Evolutionary conservation across 2,797 vertebrate species (phyloP).

Genomic region (Alcedo quadribrachys): DNA sequence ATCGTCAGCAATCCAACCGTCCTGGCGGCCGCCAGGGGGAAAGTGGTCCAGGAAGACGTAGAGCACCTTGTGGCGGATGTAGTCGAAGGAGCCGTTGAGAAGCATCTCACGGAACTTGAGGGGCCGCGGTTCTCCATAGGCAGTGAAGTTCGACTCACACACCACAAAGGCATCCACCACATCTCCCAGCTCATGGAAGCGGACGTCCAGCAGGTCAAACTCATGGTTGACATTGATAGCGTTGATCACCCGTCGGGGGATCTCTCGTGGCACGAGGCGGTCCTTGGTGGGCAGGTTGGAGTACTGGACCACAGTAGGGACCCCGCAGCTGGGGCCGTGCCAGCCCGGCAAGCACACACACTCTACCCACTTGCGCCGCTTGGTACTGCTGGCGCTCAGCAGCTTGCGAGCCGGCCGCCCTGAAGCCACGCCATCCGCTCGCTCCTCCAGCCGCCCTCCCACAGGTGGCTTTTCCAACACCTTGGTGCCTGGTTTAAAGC

Average conservation of each 20-base stretch:
- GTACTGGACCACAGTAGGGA: conserved; percentile 96
- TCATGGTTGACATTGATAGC: conserved; percentile 98
- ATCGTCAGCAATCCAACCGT: conserved; percentile 97
- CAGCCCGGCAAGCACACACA: conserved; percentile 94
- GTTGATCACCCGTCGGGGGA: conserved; percentile 91
- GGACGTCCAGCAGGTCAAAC: conserved; percentile 94
- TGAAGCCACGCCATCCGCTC: not conserved
- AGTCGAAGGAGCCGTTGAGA: conserved; percentile 92
- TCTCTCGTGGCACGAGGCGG: conserved; percentile 87
- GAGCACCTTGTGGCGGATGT: conserved; percentile 92
- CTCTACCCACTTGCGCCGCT: conserved; percentile 87
- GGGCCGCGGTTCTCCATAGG: conserved; percentile 91
- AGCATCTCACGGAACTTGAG: conserved; percentile 91
- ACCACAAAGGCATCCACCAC: conserved; percentile 94
- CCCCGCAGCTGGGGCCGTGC: conserved; percentile 96
- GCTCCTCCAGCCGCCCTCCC: conserved; percentile 69
- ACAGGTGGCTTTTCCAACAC: conserved; percentile 75
- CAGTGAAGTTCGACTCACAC: conserved; percentile 98
- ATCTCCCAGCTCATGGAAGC: conserved; percentile 90
- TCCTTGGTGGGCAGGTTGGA: conserved; percentile 98
- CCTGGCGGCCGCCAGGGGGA: conserved; percentile 91
- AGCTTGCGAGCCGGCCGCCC: conserved; percentile 49
- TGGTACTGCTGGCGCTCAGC: not conserved
- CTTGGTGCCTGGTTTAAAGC: conserved; percentile 93
- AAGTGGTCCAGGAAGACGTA: conserved; percentile 98